Evolutionary conservation across 2,113 vertebrate genomes (phyloP), one percentile per base, ranked within the genome.

Genomic region (Acrocephalus kingi): DNA sequence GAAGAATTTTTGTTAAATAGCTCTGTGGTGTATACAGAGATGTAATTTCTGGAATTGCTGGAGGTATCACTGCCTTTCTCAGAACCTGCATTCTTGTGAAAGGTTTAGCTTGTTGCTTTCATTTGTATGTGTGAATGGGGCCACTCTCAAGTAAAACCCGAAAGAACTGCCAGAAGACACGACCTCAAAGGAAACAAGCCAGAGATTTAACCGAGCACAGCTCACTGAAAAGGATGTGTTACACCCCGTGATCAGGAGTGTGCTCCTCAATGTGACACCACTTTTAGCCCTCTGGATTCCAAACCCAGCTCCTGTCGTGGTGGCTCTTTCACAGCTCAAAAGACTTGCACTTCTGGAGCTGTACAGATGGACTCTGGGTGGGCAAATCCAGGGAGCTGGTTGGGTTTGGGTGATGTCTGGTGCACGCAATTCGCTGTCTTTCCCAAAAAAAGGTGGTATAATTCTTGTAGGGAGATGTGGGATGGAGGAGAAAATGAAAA

Each of bases 171-270:
- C 33, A 8, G 27, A 69, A 81, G 8, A 19, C 20, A 20, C 1
- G 10, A 5, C 25, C 58, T 35, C 15, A 49, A 71, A 76, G 33
- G 27, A 67, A 31, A 25, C 13, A 23, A 39, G 83, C 15, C 7
- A 27, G 37, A 39, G 37, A 39, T 25, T 39, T 28, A 69, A 61
- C 10, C 5, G 55, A 58, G 21, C 39, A 6, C 9, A 55, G 14
- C 25, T 69, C 7, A 3, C 51, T 46, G 51, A 17, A 7, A 35
- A 62, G 46, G 6, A 20, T 20, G 23, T 49, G 39, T 61, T 54
- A 6, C 18, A 19, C 10, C 13, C 15, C 7, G 16, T 41, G 63
- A 13, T 11, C 17, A 7, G 1, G 33, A 28, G 0, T 33, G 15
- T 61, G 28, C 62, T 68, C 27, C 49, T 81, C 14, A 1, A 39